A percentile compares a stretch with the other conserved stretches of the same genome.
Conservation (phyloP, 1,140 invertebrate species). For the Drosophila ambigua region DNA sequence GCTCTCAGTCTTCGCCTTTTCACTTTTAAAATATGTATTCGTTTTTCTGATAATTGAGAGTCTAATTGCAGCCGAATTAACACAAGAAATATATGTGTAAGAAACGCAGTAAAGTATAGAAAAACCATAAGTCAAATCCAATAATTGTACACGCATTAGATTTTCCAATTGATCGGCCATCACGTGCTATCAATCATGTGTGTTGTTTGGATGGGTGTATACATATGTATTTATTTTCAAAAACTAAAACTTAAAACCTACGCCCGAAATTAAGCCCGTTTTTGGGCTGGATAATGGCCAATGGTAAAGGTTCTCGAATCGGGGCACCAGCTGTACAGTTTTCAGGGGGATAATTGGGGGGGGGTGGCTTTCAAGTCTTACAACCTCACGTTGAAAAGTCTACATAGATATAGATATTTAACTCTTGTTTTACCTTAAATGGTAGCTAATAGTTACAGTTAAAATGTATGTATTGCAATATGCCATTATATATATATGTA, state of each 20-base stretch:
- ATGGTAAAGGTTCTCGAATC: conserved; percentile 15
- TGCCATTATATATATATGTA: conserved; percentile 47
- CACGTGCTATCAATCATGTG: neutral
- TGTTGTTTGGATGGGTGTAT: conserved; percentile 7
- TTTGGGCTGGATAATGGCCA: neutral
- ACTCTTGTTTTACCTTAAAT: conserved; percentile 32
- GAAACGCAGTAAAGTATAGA: conserved; percentile 4
- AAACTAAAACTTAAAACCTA: conserved; percentile 17
- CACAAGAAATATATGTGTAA: conserved; percentile 9
- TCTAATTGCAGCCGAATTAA: conserved; percentile 41
- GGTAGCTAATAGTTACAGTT: conserved; percentile 41
- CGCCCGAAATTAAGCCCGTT: conserved; percentile 12
- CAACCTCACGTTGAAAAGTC: conserved; percentile 57
- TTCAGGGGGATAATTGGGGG: conserved; percentile 9
- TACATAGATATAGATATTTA: conserved; percentile 32
- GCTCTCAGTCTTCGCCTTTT: conserved; percentile 61
- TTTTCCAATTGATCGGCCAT: conserved; percentile 11
- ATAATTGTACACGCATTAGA: conserved; percentile 7
- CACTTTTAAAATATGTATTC: conserved; percentile 39
- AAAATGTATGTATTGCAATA: conserved; percentile 66
- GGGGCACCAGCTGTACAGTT: conserved; percentile 37
- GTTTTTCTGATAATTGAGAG: conserved; percentile 4
- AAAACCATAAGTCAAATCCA: conserved; percentile 9
- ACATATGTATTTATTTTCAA: conserved; percentile 45
- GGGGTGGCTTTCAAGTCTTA: conserved; percentile 34